Evolutionary conservation across 2,888 invertebrate species (phyloP), one percentile per base, ranked within the genome.

Genomic region (Bellardia pandia): DNA sequence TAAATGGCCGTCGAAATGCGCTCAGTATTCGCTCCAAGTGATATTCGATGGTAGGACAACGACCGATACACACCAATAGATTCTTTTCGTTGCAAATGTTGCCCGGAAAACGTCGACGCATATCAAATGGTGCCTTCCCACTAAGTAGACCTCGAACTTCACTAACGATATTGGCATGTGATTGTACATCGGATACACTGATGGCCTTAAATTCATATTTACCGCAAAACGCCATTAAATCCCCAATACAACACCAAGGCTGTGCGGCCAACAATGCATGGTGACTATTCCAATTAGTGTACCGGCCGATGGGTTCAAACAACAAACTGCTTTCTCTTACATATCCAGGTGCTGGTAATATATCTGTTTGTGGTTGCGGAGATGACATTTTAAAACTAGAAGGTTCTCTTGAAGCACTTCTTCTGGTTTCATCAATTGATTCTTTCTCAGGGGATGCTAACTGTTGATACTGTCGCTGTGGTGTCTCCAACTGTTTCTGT

Each of bases 221-320:
- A 89, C 92, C 92, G 83, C 92, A 92, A 82, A 92, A 92, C 40
- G 89, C 89, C 89, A 92, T 92, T 37, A 92, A 89, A 78, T 92
- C 92, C 14, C 91, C 91, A 79, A 92, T 90, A 62, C 91, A 92
- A 60, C 91, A 91, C 92, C 92, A 92, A 4, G 92, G 88, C 84
- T 89, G 90, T 8, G 90, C 88, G 68, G 90, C 89, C 58, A 92
- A 84, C 2, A 90, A 89, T 6, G 90, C 85, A 76, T 92, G 92
- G n/a, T 89, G 89, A 69, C 72, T 91, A 30, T 87, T 89, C 92
- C 92, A 92, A 69, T 92, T 92, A 78, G 88, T 82, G 74, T 92
- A 92, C 56, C 89, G 85, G 1, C 90, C 90, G 23, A 87, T 69
- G 9, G 66, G 64, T 33, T 86, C 81, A 14, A 30, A 74, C 5